phyloP scores from a whole-genome alignment of 2,797 vertebrate genomes.

The Saxicola maurus region DNA sequence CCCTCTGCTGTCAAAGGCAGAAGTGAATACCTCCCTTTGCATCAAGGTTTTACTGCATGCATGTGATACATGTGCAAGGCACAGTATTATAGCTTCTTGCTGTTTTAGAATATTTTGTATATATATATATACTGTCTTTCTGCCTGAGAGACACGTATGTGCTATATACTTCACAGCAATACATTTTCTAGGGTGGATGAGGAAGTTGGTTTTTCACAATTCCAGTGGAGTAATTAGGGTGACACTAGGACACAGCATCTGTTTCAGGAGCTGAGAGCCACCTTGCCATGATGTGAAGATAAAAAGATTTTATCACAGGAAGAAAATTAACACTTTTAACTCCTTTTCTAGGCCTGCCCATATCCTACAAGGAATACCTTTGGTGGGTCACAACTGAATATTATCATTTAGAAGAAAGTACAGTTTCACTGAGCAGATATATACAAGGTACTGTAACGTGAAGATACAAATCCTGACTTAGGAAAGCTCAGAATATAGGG shows the following conservation, averaged over 20 bases:
- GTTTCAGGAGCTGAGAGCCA: neutral
- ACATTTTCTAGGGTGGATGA: neutral
- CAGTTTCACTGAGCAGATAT: neutral
- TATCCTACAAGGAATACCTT: neutral
- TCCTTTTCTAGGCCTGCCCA: neutral
- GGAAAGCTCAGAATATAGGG: neutral
- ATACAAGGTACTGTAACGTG: neutral
- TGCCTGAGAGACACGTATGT: neutral
- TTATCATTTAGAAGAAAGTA: neutral
- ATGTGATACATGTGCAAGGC: fast-evolving
- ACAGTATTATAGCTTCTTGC: neutral
- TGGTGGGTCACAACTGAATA: neutral
- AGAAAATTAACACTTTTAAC: neutral
- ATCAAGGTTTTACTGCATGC: neutral
- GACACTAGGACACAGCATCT: neutral
- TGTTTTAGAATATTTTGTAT: neutral
- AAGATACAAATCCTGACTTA: neutral
- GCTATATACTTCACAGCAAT: neutral
- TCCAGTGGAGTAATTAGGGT: neutral
- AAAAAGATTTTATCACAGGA: neutral
- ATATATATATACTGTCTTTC: neutral
- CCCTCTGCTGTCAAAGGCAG: neutral
- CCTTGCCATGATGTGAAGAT: neutral
- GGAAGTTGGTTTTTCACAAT: neutral
- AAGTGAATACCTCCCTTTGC: neutral